Percentiles rank a stretch among this genome's conserved stretches.
Evolutionary conservation across 2,113 vertebrate genomes (phyloP).

Genomic region (Gobiocypris rarus): DNA sequence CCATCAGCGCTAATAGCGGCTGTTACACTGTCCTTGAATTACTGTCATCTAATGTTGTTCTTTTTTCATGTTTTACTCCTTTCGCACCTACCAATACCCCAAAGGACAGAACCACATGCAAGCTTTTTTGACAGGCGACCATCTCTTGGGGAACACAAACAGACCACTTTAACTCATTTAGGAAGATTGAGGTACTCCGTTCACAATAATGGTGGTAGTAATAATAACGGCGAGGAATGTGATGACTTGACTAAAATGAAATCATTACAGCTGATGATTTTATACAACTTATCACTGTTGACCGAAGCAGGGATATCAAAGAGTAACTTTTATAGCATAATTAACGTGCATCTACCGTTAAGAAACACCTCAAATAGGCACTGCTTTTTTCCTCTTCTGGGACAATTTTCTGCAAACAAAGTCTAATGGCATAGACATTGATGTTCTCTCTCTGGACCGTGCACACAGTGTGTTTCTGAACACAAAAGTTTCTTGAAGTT

Average conservation of each 20-base stretch:
- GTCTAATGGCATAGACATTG: neutral
- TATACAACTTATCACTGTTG: conserved; percentile 80
- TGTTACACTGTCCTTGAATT: conserved; percentile 34
- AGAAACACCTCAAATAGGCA: neutral
- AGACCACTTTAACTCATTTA: conserved; percentile 51
- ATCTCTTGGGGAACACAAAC: conserved; percentile 64
- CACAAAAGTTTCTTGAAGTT: neutral
- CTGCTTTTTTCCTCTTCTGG: neutral
- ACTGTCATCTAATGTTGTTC: conserved; percentile 65
- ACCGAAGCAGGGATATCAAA: conserved; percentile 70
- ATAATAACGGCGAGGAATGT: neutral
- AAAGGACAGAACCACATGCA: conserved; percentile 72
- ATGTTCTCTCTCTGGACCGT: neutral
- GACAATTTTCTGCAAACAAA: neutral
- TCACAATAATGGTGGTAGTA: conserved; percentile 16
- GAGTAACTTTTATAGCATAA: conserved; percentile 68
- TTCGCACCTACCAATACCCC: neutral
- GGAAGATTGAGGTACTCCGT: conserved; percentile 41
- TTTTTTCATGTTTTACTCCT: conserved; percentile 52
- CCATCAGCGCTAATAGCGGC: conserved; percentile 70
- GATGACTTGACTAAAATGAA: conserved; percentile 43
- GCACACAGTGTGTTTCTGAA: neutral
- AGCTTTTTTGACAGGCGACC: conserved; percentile 76
- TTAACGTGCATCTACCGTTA: conserved; percentile 59
- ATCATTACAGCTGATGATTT: conserved; percentile 56